Percentiles rank a stretch among this genome's conserved stretches.
phyloP scores from a whole-genome alignment of 1,140 invertebrate species.

The Zaprionus ornatus region DNA sequence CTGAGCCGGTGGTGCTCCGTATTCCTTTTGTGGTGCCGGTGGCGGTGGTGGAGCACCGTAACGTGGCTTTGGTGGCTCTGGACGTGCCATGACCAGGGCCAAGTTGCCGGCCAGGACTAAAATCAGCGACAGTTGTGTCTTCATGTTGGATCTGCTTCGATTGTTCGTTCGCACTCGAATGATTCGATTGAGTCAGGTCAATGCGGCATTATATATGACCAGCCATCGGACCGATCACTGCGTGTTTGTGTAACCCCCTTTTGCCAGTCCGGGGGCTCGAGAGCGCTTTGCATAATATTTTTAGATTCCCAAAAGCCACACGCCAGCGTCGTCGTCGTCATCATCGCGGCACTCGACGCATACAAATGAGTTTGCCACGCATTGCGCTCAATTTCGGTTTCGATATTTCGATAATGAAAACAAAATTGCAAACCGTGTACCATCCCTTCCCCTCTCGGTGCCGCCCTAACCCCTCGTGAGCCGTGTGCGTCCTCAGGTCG shows the following conservation, averaged over 20 bases:
- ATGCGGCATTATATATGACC: conserved; percentile 61
- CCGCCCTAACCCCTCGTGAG: background rate
- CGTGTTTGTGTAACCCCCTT: conserved; percentile 51
- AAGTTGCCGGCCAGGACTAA: conserved; percentile 49
- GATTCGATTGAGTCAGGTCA: conserved; percentile 59
- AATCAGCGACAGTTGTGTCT: conserved; percentile 51
- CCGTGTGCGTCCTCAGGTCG: background rate
- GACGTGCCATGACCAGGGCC: conserved; percentile 69
- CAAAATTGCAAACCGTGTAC: conserved; percentile 55
- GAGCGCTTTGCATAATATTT: conserved; percentile 75
- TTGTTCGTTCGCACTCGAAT: conserved; percentile 54
- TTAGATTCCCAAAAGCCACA: conserved; percentile 59
- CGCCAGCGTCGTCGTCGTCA: conserved; percentile 36
- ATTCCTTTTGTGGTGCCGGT: conserved; percentile 74
- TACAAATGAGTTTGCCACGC: conserved; percentile 60
- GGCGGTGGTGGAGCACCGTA: conserved; percentile 71
- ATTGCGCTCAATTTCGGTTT: conserved; percentile 67
- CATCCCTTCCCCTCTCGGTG: background rate
- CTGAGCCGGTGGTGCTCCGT: conserved; percentile 71
- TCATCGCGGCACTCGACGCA: conserved; percentile 36
- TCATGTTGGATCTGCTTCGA: conserved; percentile 40
- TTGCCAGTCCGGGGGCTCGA: background rate
- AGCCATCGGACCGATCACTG: background rate
- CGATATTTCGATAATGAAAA: conserved; percentile 70
- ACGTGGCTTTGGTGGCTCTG: conserved; percentile 73